Evolutionary conservation across 2,888 invertebrate genomes (phyloP), one percentile per base, ranked within the genome.

Genomic region (Quadroppia sp.): DNA sequence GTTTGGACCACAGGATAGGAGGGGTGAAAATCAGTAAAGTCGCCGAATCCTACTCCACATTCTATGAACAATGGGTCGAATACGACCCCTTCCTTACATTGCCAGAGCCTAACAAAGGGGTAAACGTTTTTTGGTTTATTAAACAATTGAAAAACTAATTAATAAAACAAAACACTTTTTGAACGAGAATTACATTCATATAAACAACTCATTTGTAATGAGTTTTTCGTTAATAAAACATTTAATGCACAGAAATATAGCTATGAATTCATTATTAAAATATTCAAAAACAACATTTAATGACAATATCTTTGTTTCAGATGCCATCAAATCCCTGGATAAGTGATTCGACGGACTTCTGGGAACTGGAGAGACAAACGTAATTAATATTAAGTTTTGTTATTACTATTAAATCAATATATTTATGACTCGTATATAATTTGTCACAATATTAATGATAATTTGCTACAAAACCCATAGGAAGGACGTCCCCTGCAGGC

Each of bases 341-440:
- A 79, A 89, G 91, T 40, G 98, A 99, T 81, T 94, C 89, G 82
- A 89, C 91, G 2, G 98, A 99, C 81, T 89, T 94, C 82, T 99
- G 99, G 99, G 97, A 98, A 80, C 91, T 91, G 82, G 98, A 99
- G 83, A 94, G 90, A 83, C 88, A 89, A 81, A 89, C 90, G 91
- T 92, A 83, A 84, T 85, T 82, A 23, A 9, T 53, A 53, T 28
- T 42, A 74, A 32, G n/a, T 50, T 50, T 50, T 50, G 9, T 11
- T 48, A 48, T 48, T 11, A 48, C 3, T 11, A 48, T 48, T 48
- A 36, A 36, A 36, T 36, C 36, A 36, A 36, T 36, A 7, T 36
- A 36, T 36, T 36, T 4, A 36, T 11, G n/a, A n/a, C n/a, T n/a
- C n/a, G n/a, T n/a, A n/a, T n/a, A n/a, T n/a, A n/a, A n/a, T n/a